phyloP scores from a whole-genome alignment of 2,113 vertebrate species.

The Stigmatopora argus region DNA sequence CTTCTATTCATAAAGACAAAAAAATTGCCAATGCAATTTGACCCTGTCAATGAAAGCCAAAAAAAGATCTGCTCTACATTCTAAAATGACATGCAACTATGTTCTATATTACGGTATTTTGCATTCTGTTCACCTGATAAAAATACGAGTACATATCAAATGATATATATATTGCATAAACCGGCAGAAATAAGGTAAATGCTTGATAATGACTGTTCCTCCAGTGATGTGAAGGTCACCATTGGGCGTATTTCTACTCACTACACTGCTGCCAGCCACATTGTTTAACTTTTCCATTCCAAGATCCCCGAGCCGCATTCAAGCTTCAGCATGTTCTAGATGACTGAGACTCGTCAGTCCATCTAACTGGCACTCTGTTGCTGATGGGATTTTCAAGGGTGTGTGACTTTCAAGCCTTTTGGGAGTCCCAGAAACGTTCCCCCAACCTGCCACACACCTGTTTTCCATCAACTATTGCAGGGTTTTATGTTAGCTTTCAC shows the following conservation, averaged over 20 bases:
- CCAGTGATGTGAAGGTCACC: not conserved
- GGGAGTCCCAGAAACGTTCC: constrained; percentile 17
- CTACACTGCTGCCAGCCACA: constrained; percentile 7
- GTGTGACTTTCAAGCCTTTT: constrained; percentile 41
- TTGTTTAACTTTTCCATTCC: constrained; percentile 8
- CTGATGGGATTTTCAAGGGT: constrained; percentile 30
- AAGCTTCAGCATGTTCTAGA: constrained; percentile 12
- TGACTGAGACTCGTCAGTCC: constrained; percentile 33
- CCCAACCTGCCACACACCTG: constrained; percentile 53
- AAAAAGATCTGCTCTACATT: no score
- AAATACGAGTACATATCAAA: not conserved
- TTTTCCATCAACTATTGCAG: constrained; percentile 37
- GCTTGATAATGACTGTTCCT: constrained; percentile 15
- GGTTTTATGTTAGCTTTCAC: constrained; percentile 11
- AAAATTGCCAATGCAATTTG: no score
- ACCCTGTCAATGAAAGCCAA: no score
- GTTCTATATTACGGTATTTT: no score
- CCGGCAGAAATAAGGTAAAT: not conserved
- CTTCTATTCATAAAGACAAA: not conserved
- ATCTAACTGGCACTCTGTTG: constrained; percentile 22
- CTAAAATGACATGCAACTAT: no score
- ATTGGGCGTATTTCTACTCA: not conserved
- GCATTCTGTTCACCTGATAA: not conserved
- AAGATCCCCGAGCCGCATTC: constrained; percentile 12
- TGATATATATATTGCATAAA: not conserved